A percentile compares a stretch with the other conserved stretches of the same genome.
Conservation (phyloP, 2,113 vertebrate genomes). For the Oreotrochilus melanogaster region DNA sequence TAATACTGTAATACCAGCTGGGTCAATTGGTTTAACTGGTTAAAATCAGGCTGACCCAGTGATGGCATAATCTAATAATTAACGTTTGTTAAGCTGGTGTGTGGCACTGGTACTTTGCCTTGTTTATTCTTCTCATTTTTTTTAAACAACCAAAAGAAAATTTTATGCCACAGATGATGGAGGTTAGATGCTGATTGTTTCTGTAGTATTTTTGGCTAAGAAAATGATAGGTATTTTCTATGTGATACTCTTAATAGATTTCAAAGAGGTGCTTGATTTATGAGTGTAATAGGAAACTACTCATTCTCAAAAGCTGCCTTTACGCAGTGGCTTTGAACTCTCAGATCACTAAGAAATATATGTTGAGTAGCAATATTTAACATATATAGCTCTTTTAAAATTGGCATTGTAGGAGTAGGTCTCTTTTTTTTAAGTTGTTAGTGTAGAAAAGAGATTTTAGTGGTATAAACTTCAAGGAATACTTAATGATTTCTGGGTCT, state of each 20-base stretch:
- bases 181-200: not conserved
- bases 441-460: not conserved
- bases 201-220: not conserved
- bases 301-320: not conserved
- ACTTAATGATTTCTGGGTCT: not conserved
- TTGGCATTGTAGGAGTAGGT: not conserved
- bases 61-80: slow-evolving; percentile 55
- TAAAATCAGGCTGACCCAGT: slow-evolving; percentile 62
- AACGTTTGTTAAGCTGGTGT: slow-evolving; percentile 36
- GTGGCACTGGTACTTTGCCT: not conserved
- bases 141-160: not conserved
- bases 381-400: rapidly evolving
- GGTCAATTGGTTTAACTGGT: slow-evolving; percentile 75
- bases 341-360: not conserved
- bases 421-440: not conserved
- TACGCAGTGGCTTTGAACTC: not conserved
- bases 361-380: not conserved
- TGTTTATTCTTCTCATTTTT: too few species aligned
- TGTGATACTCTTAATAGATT: not conserved
- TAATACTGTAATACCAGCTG: slow-evolving; percentile 72
- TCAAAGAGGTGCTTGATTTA: not conserved
- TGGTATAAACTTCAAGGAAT: not conserved
- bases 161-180: rapidly evolving
- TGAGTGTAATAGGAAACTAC: not conserved
- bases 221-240: not conserved